Evolutionary conservation across 2,113 vertebrate genomes (phyloP).

Genomic region (Paralichthys olivaceus): DNA sequence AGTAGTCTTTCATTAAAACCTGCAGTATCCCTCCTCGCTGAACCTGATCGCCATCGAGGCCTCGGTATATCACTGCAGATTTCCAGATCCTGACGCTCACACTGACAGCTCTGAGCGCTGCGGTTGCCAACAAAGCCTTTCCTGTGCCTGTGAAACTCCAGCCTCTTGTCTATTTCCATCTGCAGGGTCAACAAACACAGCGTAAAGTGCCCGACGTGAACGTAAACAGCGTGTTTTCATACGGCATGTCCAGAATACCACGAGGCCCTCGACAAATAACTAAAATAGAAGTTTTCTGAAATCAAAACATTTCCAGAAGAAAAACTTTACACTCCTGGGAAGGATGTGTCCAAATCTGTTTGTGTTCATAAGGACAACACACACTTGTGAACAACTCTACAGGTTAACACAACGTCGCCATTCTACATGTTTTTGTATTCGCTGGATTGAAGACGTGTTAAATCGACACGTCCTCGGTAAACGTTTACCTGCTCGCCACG

Average conservation of each 20-base stretch:
- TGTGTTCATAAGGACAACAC: conserved; percentile 16
- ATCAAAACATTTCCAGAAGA: conserved; percentile 60
- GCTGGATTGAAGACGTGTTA: not conserved
- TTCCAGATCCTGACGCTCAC: conserved; percentile 24
- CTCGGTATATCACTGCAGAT: conserved; percentile 18
- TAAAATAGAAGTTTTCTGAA: conserved; percentile 57
- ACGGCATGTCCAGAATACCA: conserved; percentile 66
- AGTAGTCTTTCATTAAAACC: conserved; percentile 58
- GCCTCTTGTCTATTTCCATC: conserved; percentile 69
- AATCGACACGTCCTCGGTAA: conserved; percentile 4
- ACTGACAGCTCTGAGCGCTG: conserved; percentile 31
- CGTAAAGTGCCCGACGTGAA: conserved; percentile 61
- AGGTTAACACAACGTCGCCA: conserved; percentile 2
- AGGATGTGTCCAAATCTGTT: conserved; percentile 30
- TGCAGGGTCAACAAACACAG: conserved; percentile 74
- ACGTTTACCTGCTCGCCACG: not conserved
- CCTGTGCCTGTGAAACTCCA: conserved; percentile 68
- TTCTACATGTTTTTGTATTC: conserved; percentile 7
- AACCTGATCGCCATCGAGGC: conserved; percentile 7
- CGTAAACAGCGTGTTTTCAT: conserved; percentile 76
- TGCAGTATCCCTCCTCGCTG: conserved; percentile 25
- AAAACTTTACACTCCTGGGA: conserved; percentile 21
- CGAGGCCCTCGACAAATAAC: conserved; percentile 69
- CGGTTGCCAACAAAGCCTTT: conserved; percentile 52
- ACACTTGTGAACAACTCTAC: conserved; percentile 6